These are phyloP conservation scores for Tympanuchus pallidicinctus DNA, from an alignment of 2,113 vertebrate species.

Conservation along the genomic window DNA sequence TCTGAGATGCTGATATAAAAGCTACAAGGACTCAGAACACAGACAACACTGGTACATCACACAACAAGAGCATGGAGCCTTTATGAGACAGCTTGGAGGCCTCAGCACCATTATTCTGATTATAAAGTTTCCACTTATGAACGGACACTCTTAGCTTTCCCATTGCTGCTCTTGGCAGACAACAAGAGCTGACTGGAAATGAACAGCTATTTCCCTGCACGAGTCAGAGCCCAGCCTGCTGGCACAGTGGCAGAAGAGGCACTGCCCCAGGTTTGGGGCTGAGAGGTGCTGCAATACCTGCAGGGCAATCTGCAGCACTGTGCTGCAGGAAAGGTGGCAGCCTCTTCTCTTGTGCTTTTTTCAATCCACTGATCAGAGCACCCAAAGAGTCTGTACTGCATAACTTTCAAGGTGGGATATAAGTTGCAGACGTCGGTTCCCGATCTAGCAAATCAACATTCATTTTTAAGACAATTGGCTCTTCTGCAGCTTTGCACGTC, in stretches of 20 bases:
- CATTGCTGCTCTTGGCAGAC: background rate
- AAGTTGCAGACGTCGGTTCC: background rate
- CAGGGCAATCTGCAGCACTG: background rate
- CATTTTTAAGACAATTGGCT: background rate
- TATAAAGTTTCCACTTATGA: background rate
- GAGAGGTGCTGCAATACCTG: background rate
- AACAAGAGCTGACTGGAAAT: background rate
- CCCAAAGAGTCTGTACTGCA: background rate
- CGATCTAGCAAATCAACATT: background rate
- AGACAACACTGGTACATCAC: background rate
- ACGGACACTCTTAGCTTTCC: background rate
- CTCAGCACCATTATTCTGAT: accelerated
- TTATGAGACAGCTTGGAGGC: background rate
- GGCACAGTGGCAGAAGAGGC: background rate
- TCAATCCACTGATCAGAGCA: background rate
- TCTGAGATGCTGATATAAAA: background rate
- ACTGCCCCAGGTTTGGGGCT: background rate
- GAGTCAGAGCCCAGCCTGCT: background rate
- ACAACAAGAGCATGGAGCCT: accelerated
- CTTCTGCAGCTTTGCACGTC: background rate
- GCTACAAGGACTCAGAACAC: background rate
- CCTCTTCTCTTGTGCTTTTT: background rate
- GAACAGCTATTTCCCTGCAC: background rate
- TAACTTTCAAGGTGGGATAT: background rate
- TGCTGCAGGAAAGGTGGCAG: background rate